Percentiles rank a stretch among this genome's conserved stretches.
Evolutionary conservation across 1,140 invertebrate genomes (phyloP).

Genomic region (Neuroterus valhalla): DNA sequence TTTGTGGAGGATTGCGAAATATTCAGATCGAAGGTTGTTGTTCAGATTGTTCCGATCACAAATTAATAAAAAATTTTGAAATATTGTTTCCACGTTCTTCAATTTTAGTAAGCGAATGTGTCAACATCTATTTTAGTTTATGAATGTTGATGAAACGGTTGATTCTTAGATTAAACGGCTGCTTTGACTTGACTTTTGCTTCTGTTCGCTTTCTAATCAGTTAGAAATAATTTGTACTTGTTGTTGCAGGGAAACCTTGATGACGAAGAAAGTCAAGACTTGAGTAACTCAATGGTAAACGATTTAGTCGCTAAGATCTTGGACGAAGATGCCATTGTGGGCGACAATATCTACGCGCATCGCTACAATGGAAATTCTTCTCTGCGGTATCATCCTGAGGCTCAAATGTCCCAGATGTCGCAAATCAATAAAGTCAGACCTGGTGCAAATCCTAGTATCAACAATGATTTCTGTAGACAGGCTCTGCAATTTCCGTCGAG

Average conservation of each 20-base stretch:
- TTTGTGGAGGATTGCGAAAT: no score
- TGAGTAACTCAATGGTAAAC: conserved; percentile 80
- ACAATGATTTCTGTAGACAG: conserved; percentile 40
- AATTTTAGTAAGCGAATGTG: no score
- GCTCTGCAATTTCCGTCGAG: conserved; percentile 38
- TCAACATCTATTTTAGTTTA: no score
- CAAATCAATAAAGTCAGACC: conserved; percentile 39
- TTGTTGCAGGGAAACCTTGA: conserved; percentile 72
- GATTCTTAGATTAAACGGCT: no score
- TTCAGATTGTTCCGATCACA: no score
- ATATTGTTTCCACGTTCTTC: no score
- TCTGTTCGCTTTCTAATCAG: not conserved
- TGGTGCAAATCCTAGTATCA: conserved; percentile 38
- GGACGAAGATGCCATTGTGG: conserved; percentile 76
- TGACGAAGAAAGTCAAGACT: conserved; percentile 73
- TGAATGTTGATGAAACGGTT: no score
- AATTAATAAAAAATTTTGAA: no score
- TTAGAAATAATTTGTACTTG: conserved; percentile 49
- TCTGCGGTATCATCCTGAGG: conserved; percentile 44
- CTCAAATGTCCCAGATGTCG: conserved; percentile 37
- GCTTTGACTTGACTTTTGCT: no score
- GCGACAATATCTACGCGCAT: conserved; percentile 66
- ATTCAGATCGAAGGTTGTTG: no score
- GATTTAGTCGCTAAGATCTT: conserved; percentile 80
- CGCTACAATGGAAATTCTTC: conserved; percentile 60